Evolutionary conservation across 2,888 invertebrate genomes (phyloP).

Genomic region (Athalia cordata): DNA sequence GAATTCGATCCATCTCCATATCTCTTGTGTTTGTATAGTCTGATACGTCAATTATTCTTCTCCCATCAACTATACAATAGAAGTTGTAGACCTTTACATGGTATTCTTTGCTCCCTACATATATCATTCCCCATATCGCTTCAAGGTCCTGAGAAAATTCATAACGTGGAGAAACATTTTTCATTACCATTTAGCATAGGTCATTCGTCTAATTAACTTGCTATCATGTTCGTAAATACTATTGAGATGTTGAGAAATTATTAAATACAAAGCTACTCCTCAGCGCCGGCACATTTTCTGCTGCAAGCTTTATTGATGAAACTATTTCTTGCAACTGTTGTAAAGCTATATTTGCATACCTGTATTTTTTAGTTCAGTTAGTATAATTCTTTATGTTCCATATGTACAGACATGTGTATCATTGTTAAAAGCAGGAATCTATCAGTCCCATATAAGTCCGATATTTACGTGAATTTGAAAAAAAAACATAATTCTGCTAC

Average conservation of each 20-base stretch:
- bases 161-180: neutral
- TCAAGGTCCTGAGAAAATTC: neutral
- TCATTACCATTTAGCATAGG: neutral
- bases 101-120: conserved; percentile 4
- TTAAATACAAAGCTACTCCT: too few species aligned
- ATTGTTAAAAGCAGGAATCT: conserved; percentile 17
- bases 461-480: neutral
- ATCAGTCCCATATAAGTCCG: conserved; percentile 11
- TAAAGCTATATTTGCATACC: conserved; percentile 7
- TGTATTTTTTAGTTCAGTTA: neutral
- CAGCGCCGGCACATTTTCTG: neutral
- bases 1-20: neutral
- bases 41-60: neutral
- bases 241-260: too few species aligned
- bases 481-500: neutral
- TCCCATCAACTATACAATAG: conserved; percentile 23
- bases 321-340: neutral
- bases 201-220: neutral
- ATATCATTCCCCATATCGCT: neutral
- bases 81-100: neutral
- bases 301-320: neutral
- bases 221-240: too few species aligned
- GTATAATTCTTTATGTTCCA: conserved; percentile 1
- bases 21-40: neutral
- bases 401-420: neutral